phyloP scores from a whole-genome alignment of 2,888 invertebrate species.

The Sepiola atlantica region DNA sequence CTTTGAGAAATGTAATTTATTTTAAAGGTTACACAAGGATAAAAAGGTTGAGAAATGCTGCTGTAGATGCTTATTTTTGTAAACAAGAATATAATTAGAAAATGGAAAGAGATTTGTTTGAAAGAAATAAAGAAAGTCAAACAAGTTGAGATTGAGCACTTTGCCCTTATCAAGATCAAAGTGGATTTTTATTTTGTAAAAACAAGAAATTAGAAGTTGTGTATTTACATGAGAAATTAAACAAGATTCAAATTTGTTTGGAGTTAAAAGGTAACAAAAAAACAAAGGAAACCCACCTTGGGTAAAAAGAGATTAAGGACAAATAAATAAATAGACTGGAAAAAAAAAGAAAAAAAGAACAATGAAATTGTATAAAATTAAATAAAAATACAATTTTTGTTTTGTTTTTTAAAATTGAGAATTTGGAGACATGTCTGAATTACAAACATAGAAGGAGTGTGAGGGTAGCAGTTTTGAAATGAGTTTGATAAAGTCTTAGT shows the following conservation, averaged over 20 bases:
- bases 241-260: background rate
- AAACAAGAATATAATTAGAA: background rate
- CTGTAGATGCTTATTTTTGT: too few species aligned
- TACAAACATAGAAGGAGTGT: background rate
- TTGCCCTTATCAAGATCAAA: constrained; percentile 41
- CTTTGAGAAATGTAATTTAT: too few species aligned
- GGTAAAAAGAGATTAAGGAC: background rate
- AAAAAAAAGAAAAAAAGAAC: background rate
- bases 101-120: background rate
- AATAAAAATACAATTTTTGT: background rate
- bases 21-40: too few species aligned
- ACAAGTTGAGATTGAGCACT: background rate
- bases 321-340: background rate
- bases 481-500: constrained; percentile 7
- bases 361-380: background rate
- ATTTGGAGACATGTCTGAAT: background rate
- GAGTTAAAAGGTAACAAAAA: background rate
- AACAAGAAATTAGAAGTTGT: constrained; percentile 43
- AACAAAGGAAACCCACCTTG: background rate
- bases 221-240: constrained; percentile 40
- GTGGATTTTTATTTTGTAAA: constrained; percentile 46
- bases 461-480: background rate
- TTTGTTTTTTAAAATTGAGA: background rate
- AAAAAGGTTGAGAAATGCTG: too few species aligned
- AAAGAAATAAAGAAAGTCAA: background rate